Conservation (phyloP, 2,888 invertebrate species). For the Mesochorus sp. region DNA sequence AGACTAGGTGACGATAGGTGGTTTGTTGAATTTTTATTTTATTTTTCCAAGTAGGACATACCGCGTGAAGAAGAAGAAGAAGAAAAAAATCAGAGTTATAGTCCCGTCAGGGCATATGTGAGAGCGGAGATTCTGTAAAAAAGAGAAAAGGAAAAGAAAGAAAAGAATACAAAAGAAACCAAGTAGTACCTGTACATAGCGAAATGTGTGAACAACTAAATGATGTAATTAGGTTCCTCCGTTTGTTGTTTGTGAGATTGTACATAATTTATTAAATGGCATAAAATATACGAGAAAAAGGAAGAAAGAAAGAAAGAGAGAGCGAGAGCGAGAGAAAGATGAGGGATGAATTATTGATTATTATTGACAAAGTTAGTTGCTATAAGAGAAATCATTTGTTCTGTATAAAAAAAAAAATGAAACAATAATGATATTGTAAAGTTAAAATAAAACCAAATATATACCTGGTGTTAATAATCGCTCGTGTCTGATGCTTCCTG, state of each 20-base stretch:
- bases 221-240: constrained; percentile 82
- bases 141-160: constrained; percentile 39
- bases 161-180: constrained; percentile 61
- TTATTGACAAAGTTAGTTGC: constrained; percentile 78
- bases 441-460: constrained; percentile 80
- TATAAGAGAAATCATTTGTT: constrained; percentile 75
- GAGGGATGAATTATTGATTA: constrained; percentile 69
- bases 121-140: constrained; percentile 74
- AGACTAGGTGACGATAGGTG: constrained; percentile 77
- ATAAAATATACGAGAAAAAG: constrained; percentile 72
- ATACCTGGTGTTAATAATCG: constrained; percentile 79
- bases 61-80: constrained; percentile 61
- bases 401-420: constrained; percentile 76
- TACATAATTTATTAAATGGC: constrained; percentile 81
- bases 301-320: constrained; percentile 41
- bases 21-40: constrained; percentile 69
- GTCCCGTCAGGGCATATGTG: constrained; percentile 36
- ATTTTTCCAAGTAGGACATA: constrained; percentile 65
- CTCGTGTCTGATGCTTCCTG: constrained; percentile 47
- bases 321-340: constrained; percentile 40
- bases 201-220: constrained; percentile 80
- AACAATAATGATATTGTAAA: constrained; percentile 80
- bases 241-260: constrained; percentile 82
- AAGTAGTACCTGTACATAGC: constrained; percentile 82
- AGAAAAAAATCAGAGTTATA: constrained; percentile 44